Evolutionary conservation across 23 tunicate species (phyloP).

Genomic region (Pegea sp.): DNA sequence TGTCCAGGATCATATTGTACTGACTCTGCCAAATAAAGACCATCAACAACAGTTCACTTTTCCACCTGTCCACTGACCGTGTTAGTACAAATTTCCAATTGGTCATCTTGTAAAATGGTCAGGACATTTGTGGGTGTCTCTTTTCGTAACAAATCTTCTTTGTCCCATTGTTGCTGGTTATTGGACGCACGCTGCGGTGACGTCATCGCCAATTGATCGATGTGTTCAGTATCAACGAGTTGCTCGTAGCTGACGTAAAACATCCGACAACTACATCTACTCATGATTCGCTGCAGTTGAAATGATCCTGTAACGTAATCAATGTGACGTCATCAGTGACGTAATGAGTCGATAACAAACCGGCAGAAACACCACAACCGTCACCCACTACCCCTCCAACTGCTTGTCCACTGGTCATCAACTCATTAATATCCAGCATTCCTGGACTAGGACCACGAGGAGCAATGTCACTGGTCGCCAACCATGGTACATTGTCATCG

Average conservation of each 20-base stretch:
- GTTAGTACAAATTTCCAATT: conserved; percentile 90
- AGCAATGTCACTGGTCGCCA: conserved; percentile 64
- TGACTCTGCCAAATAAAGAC: conserved; percentile 28
- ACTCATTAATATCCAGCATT: conserved; percentile 66
- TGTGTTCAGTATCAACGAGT: conserved; percentile 65
- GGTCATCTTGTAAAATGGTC: conserved; percentile 49
- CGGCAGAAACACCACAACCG: conserved; percentile 43
- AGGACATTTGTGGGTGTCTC: conserved; percentile 64
- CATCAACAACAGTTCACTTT: no score
- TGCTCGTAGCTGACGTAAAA: conserved; percentile 79
- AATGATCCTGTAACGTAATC: conserved; percentile 37
- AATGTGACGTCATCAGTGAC: background rate
- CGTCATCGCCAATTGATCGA: conserved; percentile 4
- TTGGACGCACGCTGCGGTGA: background rate
- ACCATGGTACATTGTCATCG: conserved; percentile 83
- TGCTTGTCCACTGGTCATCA: conserved; percentile 83
- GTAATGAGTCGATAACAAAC: conserved; percentile 7
- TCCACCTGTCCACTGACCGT: conserved; percentile 33
- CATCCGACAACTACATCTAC: conserved; percentile 71
- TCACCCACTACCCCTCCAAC: conserved; percentile 93
- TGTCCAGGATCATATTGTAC: conserved; percentile 81
- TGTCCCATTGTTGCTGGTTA: background rate
- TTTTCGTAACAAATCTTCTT: conserved; percentile 18
- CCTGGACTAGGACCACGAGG: conserved; percentile 93
- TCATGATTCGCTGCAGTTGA: conserved; percentile 87